A percentile compares a stretch with the other conserved stretches of the same genome.
phyloP scores from a whole-genome alignment of 2,113 vertebrate species.

The Callaeas wilsoni region DNA sequence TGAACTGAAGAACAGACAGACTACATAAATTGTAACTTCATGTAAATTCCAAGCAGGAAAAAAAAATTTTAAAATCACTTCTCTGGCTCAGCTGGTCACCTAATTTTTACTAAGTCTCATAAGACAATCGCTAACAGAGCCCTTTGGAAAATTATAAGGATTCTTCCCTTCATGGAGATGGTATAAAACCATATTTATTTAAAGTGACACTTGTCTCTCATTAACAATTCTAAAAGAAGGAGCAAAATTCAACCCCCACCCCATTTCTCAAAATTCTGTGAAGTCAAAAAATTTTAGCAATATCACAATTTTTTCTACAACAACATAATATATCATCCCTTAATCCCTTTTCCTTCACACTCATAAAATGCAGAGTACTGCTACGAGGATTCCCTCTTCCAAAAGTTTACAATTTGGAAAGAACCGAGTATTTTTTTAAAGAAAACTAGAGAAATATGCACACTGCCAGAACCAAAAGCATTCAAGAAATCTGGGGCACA shows the following conservation, averaged over 20 bases:
- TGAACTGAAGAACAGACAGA: not conserved
- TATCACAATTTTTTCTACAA: not conserved
- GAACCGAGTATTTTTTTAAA: not conserved
- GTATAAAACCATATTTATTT: not conserved
- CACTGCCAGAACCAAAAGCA: not conserved
- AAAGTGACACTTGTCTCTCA: not conserved
- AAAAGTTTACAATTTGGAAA: not conserved
- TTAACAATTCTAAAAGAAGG: not conserved
- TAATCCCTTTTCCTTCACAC: not conserved
- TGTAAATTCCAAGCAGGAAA: not conserved
- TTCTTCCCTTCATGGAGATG: not conserved
- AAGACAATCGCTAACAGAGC: not conserved
- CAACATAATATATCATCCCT: not conserved
- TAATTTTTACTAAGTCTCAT: not conserved
- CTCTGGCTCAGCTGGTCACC: not conserved
- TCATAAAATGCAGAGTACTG: not conserved
- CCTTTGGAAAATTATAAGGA: not conserved
- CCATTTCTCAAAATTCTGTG: not conserved
- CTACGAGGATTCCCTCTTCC: not conserved
- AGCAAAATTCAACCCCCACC: not conserved
- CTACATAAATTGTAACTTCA: not conserved
- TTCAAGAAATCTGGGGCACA: fast-evolving
- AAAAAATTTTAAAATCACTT: not conserved
- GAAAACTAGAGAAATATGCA: not conserved
- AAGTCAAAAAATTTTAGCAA: not conserved